Percentiles rank a stretch among this genome's conserved stretches.
Evolutionary conservation across 2,113 vertebrate species (phyloP).

Genomic region (Tor tambroides): DNA sequence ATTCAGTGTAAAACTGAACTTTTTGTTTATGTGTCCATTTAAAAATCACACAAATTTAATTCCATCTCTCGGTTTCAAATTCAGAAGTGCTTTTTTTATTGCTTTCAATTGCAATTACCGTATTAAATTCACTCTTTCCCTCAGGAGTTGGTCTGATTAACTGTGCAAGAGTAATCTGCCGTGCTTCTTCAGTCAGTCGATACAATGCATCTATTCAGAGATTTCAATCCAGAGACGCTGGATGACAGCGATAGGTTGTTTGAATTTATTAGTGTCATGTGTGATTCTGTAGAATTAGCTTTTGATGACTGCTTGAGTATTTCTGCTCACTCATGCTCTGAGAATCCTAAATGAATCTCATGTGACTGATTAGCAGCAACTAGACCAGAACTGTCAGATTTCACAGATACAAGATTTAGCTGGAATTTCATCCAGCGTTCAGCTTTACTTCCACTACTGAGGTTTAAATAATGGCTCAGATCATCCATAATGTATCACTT

Average conservation of each 20-base stretch:
- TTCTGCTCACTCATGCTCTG: background rate
- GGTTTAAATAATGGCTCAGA: no score
- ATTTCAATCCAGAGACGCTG: slow-evolving; percentile 17
- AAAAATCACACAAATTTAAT: background rate
- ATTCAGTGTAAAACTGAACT: background rate
- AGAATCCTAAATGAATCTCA: background rate
- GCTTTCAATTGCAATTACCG: background rate
- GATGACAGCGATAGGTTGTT: slow-evolving; percentile 36
- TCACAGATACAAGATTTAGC: background rate
- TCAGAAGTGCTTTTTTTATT: background rate
- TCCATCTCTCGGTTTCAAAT: background rate
- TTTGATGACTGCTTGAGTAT: slow-evolving; percentile 47
- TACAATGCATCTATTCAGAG: slow-evolving; percentile 40
- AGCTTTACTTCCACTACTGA: background rate
- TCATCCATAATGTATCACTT: background rate
- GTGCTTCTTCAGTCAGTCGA: background rate
- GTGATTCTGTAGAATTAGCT: slow-evolving; percentile 29
- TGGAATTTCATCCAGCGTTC: background rate
- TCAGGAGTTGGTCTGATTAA: background rate
- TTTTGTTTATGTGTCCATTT: background rate
- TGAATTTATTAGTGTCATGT: slow-evolving; percentile 16
- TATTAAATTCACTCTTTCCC: background rate
- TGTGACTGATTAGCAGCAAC: slow-evolving; percentile 12
- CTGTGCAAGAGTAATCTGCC: slow-evolving; percentile 14
- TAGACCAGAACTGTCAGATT: slow-evolving; percentile 17